These are phyloP conservation scores for Eristalis arbustorum DNA, from an alignment of 2,888 invertebrate genomes.

Conservation along the genomic window DNA sequence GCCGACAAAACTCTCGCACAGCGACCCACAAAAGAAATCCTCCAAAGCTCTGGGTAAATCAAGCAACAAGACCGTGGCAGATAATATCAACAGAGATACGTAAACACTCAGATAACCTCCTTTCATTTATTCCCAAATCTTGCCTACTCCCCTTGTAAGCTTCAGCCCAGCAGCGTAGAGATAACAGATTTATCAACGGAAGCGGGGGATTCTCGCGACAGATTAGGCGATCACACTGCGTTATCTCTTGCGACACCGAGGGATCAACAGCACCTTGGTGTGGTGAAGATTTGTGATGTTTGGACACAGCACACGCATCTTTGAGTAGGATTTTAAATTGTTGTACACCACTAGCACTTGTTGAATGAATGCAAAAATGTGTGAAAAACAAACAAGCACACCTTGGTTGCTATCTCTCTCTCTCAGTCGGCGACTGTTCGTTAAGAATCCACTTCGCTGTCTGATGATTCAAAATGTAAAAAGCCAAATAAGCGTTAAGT, in stretches of 20 bases:
- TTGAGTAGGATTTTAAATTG: neutral
- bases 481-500: constrained; percentile 68
- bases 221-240: neutral
- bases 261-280: neutral
- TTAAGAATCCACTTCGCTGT: constrained; percentile 32
- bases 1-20: neutral
- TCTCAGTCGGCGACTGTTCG: neutral
- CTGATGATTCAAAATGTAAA: constrained; percentile 52
- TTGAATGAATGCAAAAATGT: constrained; percentile 63
- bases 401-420: neutral
- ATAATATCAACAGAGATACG: neutral
- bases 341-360: constrained; percentile 60
- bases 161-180: neutral
- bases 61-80: neutral
- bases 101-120: neutral
- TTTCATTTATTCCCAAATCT: neutral
- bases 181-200: neutral
- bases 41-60: neutral
- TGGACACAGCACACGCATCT: neutral
- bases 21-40: neutral
- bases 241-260: neutral
- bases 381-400: constrained; percentile 10
- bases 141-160: neutral
- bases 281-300: too few species aligned
- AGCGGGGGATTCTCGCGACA: neutral